These are phyloP conservation scores for Colistium nudipinnis DNA, from an alignment of 2,113 vertebrate genomes.

Conservation along the genomic window DNA sequence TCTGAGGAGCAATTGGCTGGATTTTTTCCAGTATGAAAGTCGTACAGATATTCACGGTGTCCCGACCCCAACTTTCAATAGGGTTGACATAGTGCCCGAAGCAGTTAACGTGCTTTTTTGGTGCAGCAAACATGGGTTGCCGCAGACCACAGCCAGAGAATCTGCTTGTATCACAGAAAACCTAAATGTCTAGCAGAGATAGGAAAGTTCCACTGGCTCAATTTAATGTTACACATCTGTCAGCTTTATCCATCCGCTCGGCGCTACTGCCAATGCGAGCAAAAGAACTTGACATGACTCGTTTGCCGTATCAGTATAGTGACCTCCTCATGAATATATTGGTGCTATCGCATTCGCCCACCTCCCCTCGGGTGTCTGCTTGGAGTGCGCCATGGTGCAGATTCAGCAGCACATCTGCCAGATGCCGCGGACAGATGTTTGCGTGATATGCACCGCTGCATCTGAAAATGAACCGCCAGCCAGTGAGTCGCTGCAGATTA, in stretches of 20 bases:
- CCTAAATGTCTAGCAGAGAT: conserved; percentile 23
- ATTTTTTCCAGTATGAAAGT: too few species aligned
- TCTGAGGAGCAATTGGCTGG: too few species aligned
- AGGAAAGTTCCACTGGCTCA: conserved; percentile 24
- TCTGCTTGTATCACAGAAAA: too few species aligned
- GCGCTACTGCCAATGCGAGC: conserved; percentile 12
- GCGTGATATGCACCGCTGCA: conserved; percentile 12
- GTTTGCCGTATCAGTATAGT: conserved; percentile 43
- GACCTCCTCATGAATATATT: conserved; percentile 42
- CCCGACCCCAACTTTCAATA: too few species aligned
- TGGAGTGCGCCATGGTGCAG: conserved; percentile 12
- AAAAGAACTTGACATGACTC: conserved; percentile 35
- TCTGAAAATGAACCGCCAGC: conserved; percentile 49
- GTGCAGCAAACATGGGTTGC: too few species aligned
- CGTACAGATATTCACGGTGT: too few species aligned
- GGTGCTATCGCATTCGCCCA: conserved; percentile 15
- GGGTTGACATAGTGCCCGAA: too few species aligned
- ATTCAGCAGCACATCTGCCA: conserved; percentile 23
- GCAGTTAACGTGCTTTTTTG: too few species aligned
- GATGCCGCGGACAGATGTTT: conserved; percentile 17
- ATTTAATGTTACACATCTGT: conserved; percentile 70
- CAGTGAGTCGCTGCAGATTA: conserved; percentile 49
- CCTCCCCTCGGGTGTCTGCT: conserved; percentile 43
- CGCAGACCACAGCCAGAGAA: conserved; percentile 8
- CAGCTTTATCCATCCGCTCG: conserved; percentile 53